Base-by-base conservation (phyloP, 1,140 invertebrate genomes). In the Steinernema khuongi region DNA sequence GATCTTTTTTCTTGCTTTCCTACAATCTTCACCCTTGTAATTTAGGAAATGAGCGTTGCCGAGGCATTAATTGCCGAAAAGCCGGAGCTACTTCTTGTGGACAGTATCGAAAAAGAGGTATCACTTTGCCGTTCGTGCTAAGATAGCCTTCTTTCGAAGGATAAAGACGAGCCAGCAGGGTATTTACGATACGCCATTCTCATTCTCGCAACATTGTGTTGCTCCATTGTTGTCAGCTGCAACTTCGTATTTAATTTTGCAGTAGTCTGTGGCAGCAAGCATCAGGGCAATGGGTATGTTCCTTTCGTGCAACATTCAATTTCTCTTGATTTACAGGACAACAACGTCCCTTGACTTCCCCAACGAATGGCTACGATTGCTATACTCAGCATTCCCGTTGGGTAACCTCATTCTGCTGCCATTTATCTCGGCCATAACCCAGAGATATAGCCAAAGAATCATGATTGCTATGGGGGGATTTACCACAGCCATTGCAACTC, bases 241-340 rank as follows among this genome's bases (percentile, higher is more conserved):
- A 60, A 60, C 50, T 60, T 60, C 26, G 50, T 60, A 17, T 60
- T 60, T 22, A 60, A 60, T 22, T 60, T 60, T 60, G 50, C 50
- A 17, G 50, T 60, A 4, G 50, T 60, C 7, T 60, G 50, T 22
- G 50, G 50, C 4, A 22, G 26, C 19, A 60, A 60, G 19, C 14
- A 22, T 22, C 50, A 60, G 14, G 11, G 4, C 4, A 60, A 60
- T 22, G 50, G 26, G 50, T 60, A 11, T 4, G 50, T 26, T 41
- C n/a, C 36, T 41, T 41, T 41, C n/a, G 7, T 41, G 7, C 36
- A 7, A n/a, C 36, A 41, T n/a, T 7, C n/a, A 14, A 26, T n/a
- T 60, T 4, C 22, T 4, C 50, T 14, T 26, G 22, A 60, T 60
- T n/a, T 60, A n/a, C 22, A 60, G 50, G 19, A 60, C 50, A 22